Base-by-base conservation (phyloP, 2,888 invertebrate species). In the Galerucella nymphaeae region DNA sequence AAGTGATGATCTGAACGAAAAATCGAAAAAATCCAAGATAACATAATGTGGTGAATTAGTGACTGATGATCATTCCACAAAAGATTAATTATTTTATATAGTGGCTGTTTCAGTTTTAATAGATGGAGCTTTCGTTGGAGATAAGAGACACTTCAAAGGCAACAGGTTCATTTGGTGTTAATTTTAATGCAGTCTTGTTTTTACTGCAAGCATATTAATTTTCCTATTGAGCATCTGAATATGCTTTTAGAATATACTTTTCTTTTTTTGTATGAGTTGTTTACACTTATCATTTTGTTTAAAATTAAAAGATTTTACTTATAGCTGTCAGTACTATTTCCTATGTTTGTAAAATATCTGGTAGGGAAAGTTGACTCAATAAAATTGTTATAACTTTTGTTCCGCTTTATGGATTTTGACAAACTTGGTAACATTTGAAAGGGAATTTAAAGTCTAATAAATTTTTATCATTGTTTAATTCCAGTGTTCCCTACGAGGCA, bases 131-230 rank as follows among this genome's bases (percentile, higher is more conserved):
- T 76, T 68, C 73, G 73, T 73, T 68, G 45, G 73, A 75, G 80
- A 80, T 80, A 80, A 80, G 77, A 41, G 77, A 45, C 66, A 57
- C 62, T 68, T 65, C 64, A 75, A 75, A 76, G 71, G 75, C 72
- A 80, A 82, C 82, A 81, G 81, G 81, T 82, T 82, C 78, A 82
- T 82, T 80, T 74, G 76, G 78, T 80, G 80, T 80, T 76, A 75
- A 79, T 77, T 80, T 80, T 80, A 80, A 80, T 78, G 80, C 77
- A 77, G 75, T 75, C 76, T 79, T 78, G 78, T 79, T 78, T 73
- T 72, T 74, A 64, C 71, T 66, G 23, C 45, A 69, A 66, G 75
- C 74, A 72, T 77, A 80, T 80, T 80, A 77, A 80, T 80, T 72
- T 76, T 76, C 70, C 58, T 30, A 50, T 72, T 58, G 48, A 74